phyloP scores from a whole-genome alignment of 2,888 invertebrate species.

The Apotomis capreana region DNA sequence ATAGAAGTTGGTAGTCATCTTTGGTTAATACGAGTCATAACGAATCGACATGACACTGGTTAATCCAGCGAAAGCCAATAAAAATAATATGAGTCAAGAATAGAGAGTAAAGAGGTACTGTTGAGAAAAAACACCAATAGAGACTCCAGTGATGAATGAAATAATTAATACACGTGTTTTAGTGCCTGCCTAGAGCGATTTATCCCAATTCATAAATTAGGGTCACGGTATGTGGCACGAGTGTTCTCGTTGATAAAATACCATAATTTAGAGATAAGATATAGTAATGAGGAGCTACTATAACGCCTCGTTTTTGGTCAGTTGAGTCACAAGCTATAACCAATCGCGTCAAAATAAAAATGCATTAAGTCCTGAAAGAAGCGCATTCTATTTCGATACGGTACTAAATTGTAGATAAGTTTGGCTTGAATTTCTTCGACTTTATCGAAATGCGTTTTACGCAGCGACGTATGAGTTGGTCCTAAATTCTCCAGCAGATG shows the following conservation, averaged over 20 bases:
- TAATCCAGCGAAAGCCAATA: no score
- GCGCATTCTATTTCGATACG: background rate
- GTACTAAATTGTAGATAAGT: background rate
- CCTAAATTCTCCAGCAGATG: conserved; percentile 55
- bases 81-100: no score
- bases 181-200: no score
- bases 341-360: background rate
- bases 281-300: conserved; percentile 16
- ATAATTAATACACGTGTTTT: no score
- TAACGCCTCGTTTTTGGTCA: conserved; percentile 5
- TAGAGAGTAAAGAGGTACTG: no score
- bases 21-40: no score
- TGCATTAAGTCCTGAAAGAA: background rate
- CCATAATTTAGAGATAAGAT: conserved; percentile 23
- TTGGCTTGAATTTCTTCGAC: background rate
- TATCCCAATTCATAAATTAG: background rate
- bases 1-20: no score
- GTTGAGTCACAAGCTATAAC: conserved; percentile 16
- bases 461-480: conserved; percentile 44
- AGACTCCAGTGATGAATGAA: no score
- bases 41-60: no score
- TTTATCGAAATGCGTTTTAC: conserved; percentile 16
- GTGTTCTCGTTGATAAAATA: conserved; percentile 20
- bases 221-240: conserved; percentile 2
- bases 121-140: no score